Percentiles rank a stretch among this genome's conserved stretches.
Conservation (phyloP, 2,888 invertebrate genomes). For the Iphiclides podalirius region DNA sequence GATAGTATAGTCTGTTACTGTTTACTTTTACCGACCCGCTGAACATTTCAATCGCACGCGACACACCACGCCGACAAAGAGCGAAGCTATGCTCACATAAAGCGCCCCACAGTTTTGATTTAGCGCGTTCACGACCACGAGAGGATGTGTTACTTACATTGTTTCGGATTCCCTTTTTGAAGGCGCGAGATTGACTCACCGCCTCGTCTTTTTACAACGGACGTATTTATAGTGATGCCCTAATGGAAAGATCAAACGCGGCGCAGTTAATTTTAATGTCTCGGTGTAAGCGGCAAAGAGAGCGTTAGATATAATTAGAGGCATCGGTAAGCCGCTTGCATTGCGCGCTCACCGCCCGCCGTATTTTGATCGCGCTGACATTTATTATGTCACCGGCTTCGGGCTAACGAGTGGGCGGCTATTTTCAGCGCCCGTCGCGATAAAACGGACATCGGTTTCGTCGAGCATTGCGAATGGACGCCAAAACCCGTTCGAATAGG, state of each 20-base stretch:
- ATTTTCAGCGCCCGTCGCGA: conserved; percentile 13
- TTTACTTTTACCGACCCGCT: conserved; percentile 39
- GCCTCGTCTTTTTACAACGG: conserved; percentile 61
- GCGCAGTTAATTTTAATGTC: conserved; percentile 76
- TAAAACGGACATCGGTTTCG: neutral
- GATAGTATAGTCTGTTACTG: too few relatives aligned
- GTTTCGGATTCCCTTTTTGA: conserved; percentile 46
- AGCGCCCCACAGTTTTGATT: conserved; percentile 19
- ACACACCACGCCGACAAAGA: conserved; percentile 38
- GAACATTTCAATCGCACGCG: conserved; percentile 44
- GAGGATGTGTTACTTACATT: conserved; percentile 36
- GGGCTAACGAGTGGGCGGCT: conserved; percentile 26
- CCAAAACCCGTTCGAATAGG: conserved; percentile 33
- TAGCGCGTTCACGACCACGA: conserved; percentile 7
- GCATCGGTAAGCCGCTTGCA: conserved; percentile 57
- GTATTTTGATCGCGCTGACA: conserved; percentile 72
- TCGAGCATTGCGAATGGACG: neutral
- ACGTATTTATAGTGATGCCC: conserved; percentile 68
- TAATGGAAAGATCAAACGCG: conserved; percentile 79
- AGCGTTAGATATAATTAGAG: conserved; percentile 75
- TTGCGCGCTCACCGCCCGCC: conserved; percentile 41
- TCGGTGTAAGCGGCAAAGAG: conserved; percentile 67
- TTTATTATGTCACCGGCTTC: conserved; percentile 64
- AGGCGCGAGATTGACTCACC: conserved; percentile 59
- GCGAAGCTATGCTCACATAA: conserved; percentile 26